Evolutionary conservation across 64 coral and sea anemone genomes (phyloP).

Genomic region (Montipora efflorescens): DNA sequence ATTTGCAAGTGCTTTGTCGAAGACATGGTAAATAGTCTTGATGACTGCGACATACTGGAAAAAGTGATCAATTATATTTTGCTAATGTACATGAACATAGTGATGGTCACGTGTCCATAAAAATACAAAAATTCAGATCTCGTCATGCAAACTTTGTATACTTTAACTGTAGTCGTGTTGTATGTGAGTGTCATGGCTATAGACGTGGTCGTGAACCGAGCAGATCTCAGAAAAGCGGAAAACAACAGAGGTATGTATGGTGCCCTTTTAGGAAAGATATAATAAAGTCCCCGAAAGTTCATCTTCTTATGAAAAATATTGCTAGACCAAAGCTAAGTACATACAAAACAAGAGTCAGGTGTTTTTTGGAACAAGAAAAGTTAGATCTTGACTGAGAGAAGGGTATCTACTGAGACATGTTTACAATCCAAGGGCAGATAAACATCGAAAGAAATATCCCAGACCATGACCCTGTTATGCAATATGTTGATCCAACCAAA

Average conservation of each 20-base stretch:
- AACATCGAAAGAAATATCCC: slow-evolving; percentile 1
- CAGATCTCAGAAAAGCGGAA: too few species aligned
- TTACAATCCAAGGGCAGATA: slow-evolving; percentile 23
- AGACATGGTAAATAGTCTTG: neutral
- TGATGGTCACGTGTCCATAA: slow-evolving; percentile 37
- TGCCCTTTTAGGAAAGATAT: too few species aligned
- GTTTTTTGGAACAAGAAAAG: too few species aligned
- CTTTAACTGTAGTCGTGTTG: slow-evolving; percentile 57
- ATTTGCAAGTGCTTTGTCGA: too few species aligned
- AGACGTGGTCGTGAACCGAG: neutral
- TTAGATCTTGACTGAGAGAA: neutral
- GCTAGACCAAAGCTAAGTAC: too few species aligned
- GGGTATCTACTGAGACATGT: neutral
- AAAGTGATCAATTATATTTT: too few species aligned
- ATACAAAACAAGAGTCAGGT: neutral
- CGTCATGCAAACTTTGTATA: slow-evolving; percentile 54
- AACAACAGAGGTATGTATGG: neutral
- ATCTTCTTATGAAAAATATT: neutral
- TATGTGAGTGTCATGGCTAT: slow-evolving; percentile 40
- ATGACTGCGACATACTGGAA: too few species aligned
- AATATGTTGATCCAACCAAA: slow-evolving; percentile 51
- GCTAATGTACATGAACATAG: neutral
- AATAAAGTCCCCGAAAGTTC: neutral
- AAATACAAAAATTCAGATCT: slow-evolving; percentile 63
- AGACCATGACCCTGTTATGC: neutral